Evolutionary conservation across 2,888 invertebrate species (phyloP).

Genomic region (Rhagium mordax): DNA sequence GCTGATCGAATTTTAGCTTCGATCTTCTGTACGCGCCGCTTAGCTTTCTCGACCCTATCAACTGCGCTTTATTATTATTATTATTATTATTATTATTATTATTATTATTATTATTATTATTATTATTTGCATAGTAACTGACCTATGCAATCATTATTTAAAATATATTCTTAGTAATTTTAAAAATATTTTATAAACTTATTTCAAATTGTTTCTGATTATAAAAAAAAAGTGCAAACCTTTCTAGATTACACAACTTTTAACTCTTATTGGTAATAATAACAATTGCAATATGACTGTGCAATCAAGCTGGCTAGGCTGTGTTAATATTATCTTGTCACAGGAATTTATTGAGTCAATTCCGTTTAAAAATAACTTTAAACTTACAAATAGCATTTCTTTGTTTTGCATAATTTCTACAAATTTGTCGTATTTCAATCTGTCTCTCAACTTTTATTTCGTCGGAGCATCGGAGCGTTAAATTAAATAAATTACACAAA

Average conservation of each 20-base stretch:
- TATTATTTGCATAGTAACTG: no score
- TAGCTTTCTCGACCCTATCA: no score
- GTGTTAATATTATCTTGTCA: neutral
- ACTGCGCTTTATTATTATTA: no score
- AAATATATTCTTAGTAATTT: no score
- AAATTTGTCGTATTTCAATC: constrained; percentile 7
- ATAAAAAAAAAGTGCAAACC: neutral
- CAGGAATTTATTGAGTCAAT: neutral
- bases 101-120: no score
- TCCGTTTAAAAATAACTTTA: neutral
- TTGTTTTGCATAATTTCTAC: constrained; percentile 9
- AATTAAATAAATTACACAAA: constrained; percentile 10
- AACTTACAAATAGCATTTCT: constrained; percentile 1
- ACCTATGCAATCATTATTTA: no score
- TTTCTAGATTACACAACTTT: neutral
- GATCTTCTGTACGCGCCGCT: no score
- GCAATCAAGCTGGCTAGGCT: neutral
- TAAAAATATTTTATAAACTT: neutral
- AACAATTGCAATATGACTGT: neutral
- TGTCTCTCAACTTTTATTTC: constrained; percentile 3
- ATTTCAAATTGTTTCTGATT: neutral
- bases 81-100: no score
- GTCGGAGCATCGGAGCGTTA: constrained; percentile 11
- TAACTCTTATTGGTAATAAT: constrained; percentile 8
- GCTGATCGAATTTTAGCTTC: no score